phyloP scores from a whole-genome alignment of 2,888 invertebrate genomes.

The Microplitis deprimator region DNA sequence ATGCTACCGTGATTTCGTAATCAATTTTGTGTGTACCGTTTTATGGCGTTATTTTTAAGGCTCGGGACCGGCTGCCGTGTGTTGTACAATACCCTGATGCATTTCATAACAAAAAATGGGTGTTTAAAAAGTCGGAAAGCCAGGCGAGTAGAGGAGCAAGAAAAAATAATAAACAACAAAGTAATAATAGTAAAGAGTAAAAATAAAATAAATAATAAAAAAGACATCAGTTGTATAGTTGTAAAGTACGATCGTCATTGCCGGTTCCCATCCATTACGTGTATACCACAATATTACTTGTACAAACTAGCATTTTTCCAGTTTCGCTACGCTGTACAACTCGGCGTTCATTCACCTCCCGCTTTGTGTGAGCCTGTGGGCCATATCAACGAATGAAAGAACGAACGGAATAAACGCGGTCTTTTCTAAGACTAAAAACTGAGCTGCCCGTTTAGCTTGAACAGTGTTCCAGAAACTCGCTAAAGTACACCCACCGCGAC shows the following conservation, averaged over 20 bases:
- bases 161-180: constrained; percentile 9
- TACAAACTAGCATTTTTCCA: constrained; percentile 40
- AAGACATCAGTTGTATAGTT: constrained; percentile 9
- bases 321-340: constrained; percentile 39
- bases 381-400: constrained; percentile 11
- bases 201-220: constrained; percentile 7
- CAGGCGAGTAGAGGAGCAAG: too few relatives aligned
- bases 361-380: constrained; percentile 23
- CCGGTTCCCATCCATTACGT: constrained; percentile 8
- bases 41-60: constrained; percentile 1
- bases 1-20: constrained; percentile 3
- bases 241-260: constrained; percentile 38
- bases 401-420: neutral
- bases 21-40: constrained; percentile 2
- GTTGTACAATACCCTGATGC: too few relatives aligned
- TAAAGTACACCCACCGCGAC: neutral
- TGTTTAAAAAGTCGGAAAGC: too few relatives aligned
- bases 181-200: neutral
- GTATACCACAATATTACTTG: constrained; percentile 35
- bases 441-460: neutral
- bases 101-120: too few relatives aligned
- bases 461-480: neutral
- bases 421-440: neutral
- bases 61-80: too few relatives aligned
- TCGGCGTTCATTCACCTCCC: constrained; percentile 38